These are phyloP conservation scores for Acronicta psi DNA, from an alignment of 2,888 invertebrate genomes.

Conservation along the genomic window DNA sequence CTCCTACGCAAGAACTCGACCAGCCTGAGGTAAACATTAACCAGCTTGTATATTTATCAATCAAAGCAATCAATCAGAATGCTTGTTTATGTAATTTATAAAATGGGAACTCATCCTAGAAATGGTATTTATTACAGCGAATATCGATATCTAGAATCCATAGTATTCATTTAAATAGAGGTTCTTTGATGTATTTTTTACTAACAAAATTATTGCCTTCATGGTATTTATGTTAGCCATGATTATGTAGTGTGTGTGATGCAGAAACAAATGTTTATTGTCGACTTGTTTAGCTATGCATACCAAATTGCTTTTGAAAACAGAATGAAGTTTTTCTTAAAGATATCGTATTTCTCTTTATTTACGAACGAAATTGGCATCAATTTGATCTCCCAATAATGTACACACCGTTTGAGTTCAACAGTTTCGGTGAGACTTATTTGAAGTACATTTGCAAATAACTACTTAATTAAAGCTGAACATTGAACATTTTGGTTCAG, in stretches of 20 bases:
- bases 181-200: background rate
- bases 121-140: too few species aligned
- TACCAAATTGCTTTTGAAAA: slow-evolving; percentile 16
- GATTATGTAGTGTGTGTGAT: slow-evolving; percentile 2
- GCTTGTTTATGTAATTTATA: too few species aligned
- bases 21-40: slow-evolving; percentile 78
- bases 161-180: too few species aligned
- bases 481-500: background rate
- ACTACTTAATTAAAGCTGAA: background rate
- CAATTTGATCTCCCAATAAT: slow-evolving; percentile 8
- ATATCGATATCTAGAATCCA: too few species aligned
- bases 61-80: too few species aligned
- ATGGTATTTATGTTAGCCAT: background rate
- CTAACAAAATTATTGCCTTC: background rate
- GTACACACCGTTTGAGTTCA: slow-evolving; percentile 11
- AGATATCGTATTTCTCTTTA: slow-evolving; percentile 6
- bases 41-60: too few species aligned
- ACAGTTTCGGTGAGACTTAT: slow-evolving; percentile 6
- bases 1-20: slow-evolving; percentile 85
- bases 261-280: slow-evolving; percentile 12
- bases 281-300: slow-evolving; percentile 3
- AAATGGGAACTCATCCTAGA: too few species aligned
- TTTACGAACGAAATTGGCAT: slow-evolving; percentile 12
- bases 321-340: slow-evolving; percentile 10
- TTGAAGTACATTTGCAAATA: background rate